Conservation (phyloP, 2,888 invertebrate genomes). For the Elmis aenea region DNA sequence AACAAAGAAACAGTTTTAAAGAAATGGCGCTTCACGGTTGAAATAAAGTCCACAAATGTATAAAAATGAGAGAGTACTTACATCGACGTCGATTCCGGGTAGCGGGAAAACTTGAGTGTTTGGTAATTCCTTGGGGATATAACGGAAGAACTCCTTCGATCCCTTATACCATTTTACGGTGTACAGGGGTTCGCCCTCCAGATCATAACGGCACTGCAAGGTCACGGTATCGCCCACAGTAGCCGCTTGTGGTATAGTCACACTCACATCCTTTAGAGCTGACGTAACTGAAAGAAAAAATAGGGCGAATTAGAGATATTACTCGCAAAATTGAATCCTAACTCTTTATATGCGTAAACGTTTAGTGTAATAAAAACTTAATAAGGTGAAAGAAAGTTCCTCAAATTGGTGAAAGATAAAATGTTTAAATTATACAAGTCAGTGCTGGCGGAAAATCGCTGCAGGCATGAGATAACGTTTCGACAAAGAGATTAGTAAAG, state of each 20-base stretch:
- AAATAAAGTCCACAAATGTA: background rate
- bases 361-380: too few species aligned
- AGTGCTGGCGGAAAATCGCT: too few species aligned
- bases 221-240: conserved; percentile 68
- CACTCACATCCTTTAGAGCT: conserved; percentile 63
- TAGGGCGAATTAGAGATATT: too few species aligned
- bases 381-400: too few species aligned
- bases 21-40: too few species aligned
- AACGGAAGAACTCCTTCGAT: conserved; percentile 71
- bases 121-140: conserved; percentile 73
- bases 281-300: conserved; percentile 48
- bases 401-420: too few species aligned
- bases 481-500: too few species aligned
- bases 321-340: too few species aligned
- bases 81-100: conserved; percentile 66
- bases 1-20: conserved; percentile 23
- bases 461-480: too few species aligned
- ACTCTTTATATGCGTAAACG: too few species aligned
- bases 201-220: conserved; percentile 68
- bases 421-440: too few species aligned
- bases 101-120: conserved; percentile 68
- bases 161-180: conserved; percentile 82
- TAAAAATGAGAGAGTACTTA: too few species aligned
- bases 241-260: conserved; percentile 67
- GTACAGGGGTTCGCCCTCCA: conserved; percentile 69